Base-by-base conservation (phyloP, 1,140 invertebrate species). In the Diuraphis noxia region DNA sequence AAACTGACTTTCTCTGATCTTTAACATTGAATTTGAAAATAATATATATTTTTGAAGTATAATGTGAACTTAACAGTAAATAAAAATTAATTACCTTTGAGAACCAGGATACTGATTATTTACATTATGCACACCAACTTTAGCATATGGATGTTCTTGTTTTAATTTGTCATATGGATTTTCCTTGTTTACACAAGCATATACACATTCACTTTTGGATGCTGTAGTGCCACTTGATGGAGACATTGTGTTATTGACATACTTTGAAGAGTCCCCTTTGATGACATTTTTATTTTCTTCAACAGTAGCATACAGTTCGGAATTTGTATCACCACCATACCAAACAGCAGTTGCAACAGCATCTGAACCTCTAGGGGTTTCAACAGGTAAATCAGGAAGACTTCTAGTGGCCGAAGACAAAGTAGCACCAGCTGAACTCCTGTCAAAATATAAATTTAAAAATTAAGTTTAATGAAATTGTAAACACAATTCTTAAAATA, bases 251-350 rank as follows among this genome's bases (percentile, higher is more conserved):
- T 93, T 93, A 92, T 93, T 93, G 13, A 92, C 92, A 34, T 92
- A 88, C 63, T 92, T 93, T 25, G 92, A 92, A 34, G 92, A 92
- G 9, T 92, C 92, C 23, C n/a, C 82, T 86, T 85, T 92, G 34
- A 43, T 38, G 25, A 82, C 89, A 52, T 92, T 92, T 92, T 93
- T 93, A 81, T 93, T 93, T 86, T 94, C 94, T 92, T 93, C 93
- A n/a, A 94, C 94, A 34, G 94, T 94, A 25, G 94, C 94, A 93
- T 94, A 94, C 21, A 94, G 91, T 72, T 94, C 94, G 19, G 93
- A 94, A 41, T 92, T 93, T 8, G 93, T 93, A 82, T 93, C 93
- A 8, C 93, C 93, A 41, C 93, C 92, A 63, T 89, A 92, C 91
- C 93, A 92, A 49, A 92, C 92, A 81, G 90, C 90, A 0, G 85